Base-by-base conservation (phyloP, 2,113 vertebrate species). In the Tetrao urogallus region DNA sequence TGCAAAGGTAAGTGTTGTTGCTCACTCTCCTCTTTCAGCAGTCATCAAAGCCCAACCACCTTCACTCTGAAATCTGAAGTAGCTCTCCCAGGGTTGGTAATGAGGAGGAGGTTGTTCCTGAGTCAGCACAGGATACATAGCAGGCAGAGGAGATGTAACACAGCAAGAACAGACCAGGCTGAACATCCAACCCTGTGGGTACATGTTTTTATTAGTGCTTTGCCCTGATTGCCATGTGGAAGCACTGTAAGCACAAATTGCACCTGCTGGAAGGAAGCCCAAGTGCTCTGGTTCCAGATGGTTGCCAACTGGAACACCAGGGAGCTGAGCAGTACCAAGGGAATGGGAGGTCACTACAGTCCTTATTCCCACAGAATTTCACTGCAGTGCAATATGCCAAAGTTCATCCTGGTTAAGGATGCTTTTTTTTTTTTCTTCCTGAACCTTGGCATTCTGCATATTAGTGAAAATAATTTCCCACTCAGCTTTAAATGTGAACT, bases 301-400 rank as follows among this genome's bases (percentile, higher is more conserved):
- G 70, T 32, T 88, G 79, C 90, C 93, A 84, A 82, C 60, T 25
- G 72, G 93, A 57, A 85, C 81, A 69, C 27, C 75, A 48, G 88
- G 73, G 79, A 91, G 47, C 73, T 72, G 80, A 91, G 81, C 63
- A 57, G 73, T 82, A 92, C 76, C 82, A 50, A 90, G 89, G 88
- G 90, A 95, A 88, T 38, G 57, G 47, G 80, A 95, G 90, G 92
- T 91, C 90, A 88, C 28, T 93, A 93, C 69, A 52, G 91, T 83
- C 73, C 82, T 91, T 71, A 90, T 96, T 96, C 90, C 92, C 95
- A 94, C 90, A 90, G 93, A 94, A 95, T 90, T 88, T 94, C 82
- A 78, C 43, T 95, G 92, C 1, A 1, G 69, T 92, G 82, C 86
- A 88, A 67, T 93, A 94, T 95, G 90, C 76, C 93, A 95, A 90